phyloP scores from a whole-genome alignment of 2,888 invertebrate genomes.

The Zeuzera pyrina region DNA sequence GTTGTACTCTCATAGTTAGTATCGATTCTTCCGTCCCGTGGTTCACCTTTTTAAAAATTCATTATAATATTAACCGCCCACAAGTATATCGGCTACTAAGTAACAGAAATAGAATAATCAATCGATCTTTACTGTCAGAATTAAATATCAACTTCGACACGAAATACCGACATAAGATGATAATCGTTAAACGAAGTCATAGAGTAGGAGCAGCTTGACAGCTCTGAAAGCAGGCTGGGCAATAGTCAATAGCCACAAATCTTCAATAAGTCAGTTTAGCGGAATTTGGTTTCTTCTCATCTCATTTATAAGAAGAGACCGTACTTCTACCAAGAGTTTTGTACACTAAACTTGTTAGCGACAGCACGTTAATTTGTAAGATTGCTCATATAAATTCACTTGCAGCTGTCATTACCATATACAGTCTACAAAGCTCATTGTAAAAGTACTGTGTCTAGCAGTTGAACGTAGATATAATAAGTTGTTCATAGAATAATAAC shows the following conservation, averaged over 20 bases:
- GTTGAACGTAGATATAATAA: background rate
- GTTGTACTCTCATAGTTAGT: constrained; percentile 40
- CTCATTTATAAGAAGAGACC: no score
- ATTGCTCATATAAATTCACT: no score
- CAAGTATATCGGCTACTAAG: constrained; percentile 1
- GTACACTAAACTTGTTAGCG: no score
- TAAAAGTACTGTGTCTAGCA: no score
- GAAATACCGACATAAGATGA: background rate
- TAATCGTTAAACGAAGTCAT: background rate
- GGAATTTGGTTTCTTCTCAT: no score
- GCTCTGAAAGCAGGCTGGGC: no score
- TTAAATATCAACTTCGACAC: background rate
- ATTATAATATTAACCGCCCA: constrained; percentile 20
- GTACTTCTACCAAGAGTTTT: no score
- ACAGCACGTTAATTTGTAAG: no score
- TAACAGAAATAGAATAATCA: constrained; percentile 1
- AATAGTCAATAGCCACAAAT: no score
- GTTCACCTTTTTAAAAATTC: constrained; percentile 63
- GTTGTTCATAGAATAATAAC: background rate
- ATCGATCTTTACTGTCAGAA: background rate
- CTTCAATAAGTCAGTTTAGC: no score
- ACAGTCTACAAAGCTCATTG: no score
- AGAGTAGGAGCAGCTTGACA: background rate
- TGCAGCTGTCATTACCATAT: no score
- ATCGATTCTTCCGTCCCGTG: constrained; percentile 67